A percentile compares a stretch with the other conserved stretches of the same genome.
Conservation (phyloP, 1,140 invertebrate genomes). For the Venturia canescens region DNA sequence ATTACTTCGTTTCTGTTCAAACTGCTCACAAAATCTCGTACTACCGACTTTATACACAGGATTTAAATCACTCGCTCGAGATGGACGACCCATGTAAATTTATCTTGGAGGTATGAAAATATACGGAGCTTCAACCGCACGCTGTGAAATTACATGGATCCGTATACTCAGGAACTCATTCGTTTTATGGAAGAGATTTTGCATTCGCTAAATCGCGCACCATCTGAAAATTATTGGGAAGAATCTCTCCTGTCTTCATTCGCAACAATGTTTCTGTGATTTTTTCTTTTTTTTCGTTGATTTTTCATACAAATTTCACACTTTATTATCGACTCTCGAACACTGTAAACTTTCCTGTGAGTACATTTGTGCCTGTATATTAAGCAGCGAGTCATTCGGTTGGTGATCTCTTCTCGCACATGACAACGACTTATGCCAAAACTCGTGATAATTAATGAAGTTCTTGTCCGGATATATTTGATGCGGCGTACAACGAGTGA, state of each 20-base stretch:
- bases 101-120: conserved; percentile 30
- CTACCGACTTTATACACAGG: not conserved
- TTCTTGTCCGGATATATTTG: conserved; percentile 20
- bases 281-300: not conserved
- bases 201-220: not conserved
- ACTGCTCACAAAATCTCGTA: not conserved
- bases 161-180: not conserved
- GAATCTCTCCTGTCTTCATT: not conserved
- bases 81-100: conserved; percentile 23
- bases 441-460: conserved; percentile 19
- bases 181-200: too few relatives aligned
- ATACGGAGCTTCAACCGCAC: conserved; percentile 26
- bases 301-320: not conserved
- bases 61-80: not conserved
- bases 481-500: not conserved
- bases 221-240: not conserved
- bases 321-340: not conserved
- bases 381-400: conserved; percentile 23
- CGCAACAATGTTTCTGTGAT: too few relatives aligned
- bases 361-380: conserved; percentile 2
- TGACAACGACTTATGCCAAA: conserved; percentile 10
- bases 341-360: conserved; percentile 17
- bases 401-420: conserved; percentile 18
- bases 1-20: not conserved
- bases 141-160: conserved; percentile 21